phyloP scores from a whole-genome alignment of 1,140 invertebrate species.

The Drosophila jambulina region DNA sequence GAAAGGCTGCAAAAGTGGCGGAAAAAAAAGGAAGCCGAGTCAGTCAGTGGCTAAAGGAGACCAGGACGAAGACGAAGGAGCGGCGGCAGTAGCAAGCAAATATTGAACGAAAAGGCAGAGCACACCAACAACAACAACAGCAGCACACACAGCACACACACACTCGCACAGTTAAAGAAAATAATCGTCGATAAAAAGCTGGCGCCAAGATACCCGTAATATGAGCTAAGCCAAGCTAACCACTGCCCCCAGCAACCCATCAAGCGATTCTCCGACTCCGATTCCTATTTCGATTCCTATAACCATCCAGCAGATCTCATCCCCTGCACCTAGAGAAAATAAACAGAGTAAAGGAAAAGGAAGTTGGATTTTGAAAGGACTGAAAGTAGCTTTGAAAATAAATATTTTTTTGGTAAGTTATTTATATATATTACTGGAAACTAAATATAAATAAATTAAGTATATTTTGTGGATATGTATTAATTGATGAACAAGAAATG shows the following conservation, averaged over 20 bases:
- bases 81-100: slow-evolving; percentile 70
- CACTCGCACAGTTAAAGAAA: slow-evolving; percentile 64
- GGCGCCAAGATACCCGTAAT: slow-evolving; percentile 83
- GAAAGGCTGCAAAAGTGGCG: slow-evolving; percentile 82
- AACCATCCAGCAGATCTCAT: slow-evolving; percentile 11
- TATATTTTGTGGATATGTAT: neutral
- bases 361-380: neutral
- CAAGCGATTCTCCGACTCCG: slow-evolving; percentile 26
- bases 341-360: too few species aligned
- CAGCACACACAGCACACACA: slow-evolving; percentile 24
- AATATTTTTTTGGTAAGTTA: neutral
- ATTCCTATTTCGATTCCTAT: slow-evolving; percentile 24
- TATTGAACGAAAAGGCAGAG: slow-evolving; percentile 79
- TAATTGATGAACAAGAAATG: neutral
- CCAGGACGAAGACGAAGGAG: slow-evolving; percentile 25
- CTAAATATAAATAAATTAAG: neutral
- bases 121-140: slow-evolving; percentile 47
- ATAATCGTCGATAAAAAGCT: slow-evolving; percentile 83
- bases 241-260: slow-evolving; percentile 66
- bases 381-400: neutral
- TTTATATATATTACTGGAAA: too few species aligned
- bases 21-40: slow-evolving; percentile 60
- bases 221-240: slow-evolving; percentile 83
- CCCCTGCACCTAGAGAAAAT: neutral
- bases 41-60: slow-evolving; percentile 54